Conservation (phyloP, 2,888 invertebrate genomes). For the Sisyra nigra region DNA sequence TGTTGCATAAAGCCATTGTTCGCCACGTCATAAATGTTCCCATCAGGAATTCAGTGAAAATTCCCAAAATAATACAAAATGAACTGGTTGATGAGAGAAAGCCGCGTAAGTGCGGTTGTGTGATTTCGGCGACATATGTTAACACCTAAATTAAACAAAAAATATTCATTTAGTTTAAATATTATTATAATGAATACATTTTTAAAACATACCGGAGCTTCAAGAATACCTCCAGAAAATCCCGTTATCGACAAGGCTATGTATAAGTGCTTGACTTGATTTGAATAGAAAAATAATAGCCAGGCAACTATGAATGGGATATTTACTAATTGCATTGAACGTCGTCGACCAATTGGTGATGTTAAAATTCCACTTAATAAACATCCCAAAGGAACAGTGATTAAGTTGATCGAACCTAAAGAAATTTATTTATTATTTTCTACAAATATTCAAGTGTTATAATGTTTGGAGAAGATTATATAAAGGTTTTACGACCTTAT, state of each 20-base stretch:
- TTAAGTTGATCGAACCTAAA: constrained; percentile 62
- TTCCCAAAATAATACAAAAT: constrained; percentile 57
- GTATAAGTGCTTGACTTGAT: constrained; percentile 44
- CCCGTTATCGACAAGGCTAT: constrained; percentile 55
- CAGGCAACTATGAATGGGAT: constrained; percentile 60
- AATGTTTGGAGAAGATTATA: neutral
- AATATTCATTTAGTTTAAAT: neutral
- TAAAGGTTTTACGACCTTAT: neutral
- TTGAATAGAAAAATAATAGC: constrained; percentile 54
- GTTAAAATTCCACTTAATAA: constrained; percentile 56
- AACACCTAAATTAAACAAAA: constrained; percentile 35
- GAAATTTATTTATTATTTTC: constrained; percentile 9
- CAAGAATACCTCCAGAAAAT: constrained; percentile 58
- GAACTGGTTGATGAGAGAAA: constrained; percentile 58
- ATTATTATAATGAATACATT: neutral
- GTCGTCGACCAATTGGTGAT: constrained; percentile 51
- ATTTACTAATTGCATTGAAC: constrained; percentile 61
- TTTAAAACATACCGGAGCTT: constrained; percentile 49
- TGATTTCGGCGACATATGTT: constrained; percentile 72
- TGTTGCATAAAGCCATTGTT: constrained; percentile 48
- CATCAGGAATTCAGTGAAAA: constrained; percentile 58
- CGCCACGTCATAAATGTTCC: constrained; percentile 58
- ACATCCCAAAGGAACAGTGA: constrained; percentile 66
- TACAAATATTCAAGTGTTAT: neutral
- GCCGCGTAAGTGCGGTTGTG: constrained; percentile 63